phyloP scores from a whole-genome alignment of 2,888 invertebrate genomes.

The Thecocarcelia acutangulata region DNA sequence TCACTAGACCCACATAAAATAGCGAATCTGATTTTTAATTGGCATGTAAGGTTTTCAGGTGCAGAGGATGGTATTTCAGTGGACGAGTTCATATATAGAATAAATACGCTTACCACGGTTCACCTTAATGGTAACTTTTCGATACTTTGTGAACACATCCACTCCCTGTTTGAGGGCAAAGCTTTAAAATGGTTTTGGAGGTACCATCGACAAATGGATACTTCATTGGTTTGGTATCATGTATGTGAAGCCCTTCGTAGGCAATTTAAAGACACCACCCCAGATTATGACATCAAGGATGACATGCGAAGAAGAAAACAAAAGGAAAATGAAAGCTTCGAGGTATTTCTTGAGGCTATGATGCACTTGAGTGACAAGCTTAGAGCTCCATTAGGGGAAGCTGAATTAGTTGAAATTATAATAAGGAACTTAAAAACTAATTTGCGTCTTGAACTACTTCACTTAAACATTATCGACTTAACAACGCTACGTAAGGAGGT shows the following conservation, averaged over 20 bases:
- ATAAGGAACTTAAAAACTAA: not conserved
- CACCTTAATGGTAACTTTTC: not conserved
- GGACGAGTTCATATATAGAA: not conserved
- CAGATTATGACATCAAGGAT: slow-evolving; percentile 14
- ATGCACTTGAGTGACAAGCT: not conserved
- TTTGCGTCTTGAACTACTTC: slow-evolving; percentile 2
- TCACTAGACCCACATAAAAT: too few species aligned
- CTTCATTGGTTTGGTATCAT: not conserved
- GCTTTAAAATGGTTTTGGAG: slow-evolving; percentile 14
- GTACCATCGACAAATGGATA: not conserved
- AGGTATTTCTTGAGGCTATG: slow-evolving; percentile 1
- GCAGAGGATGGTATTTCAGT: not conserved
- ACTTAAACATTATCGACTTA: not conserved
- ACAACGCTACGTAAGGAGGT: not conserved
- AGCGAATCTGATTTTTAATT: not conserved
- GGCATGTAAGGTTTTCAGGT: not conserved
- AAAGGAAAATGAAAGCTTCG: not conserved
- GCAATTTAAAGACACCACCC: not conserved
- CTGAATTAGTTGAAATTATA: not conserved
- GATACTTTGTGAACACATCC: not conserved
- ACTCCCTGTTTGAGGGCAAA: too few species aligned
- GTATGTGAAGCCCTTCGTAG: not conserved
- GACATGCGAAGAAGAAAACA: slow-evolving; percentile 12
- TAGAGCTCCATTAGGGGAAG: not conserved
- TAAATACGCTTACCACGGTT: not conserved